phyloP scores from a whole-genome alignment of 2,888 invertebrate genomes.

The Lathronympha strigana region DNA sequence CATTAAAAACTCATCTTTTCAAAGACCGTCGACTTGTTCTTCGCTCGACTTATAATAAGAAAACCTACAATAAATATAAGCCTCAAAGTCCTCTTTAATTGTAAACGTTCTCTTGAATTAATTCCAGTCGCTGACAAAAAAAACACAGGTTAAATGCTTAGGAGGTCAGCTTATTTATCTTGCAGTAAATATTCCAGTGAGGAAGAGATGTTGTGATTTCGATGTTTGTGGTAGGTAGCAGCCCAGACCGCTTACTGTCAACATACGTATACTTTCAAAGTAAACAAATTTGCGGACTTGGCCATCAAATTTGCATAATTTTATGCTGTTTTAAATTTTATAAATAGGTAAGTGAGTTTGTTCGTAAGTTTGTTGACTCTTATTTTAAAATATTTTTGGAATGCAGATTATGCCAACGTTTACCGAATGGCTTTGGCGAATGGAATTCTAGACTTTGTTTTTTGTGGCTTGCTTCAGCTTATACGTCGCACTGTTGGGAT shows the following conservation, averaged over 20 bases:
- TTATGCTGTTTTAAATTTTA: slow-evolving; percentile 2
- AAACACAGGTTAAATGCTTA: neutral
- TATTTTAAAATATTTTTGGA: neutral
- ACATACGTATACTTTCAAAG: neutral
- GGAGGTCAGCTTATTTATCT: no score
- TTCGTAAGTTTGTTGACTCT: neutral
- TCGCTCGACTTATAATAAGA: neutral
- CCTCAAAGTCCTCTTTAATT: slow-evolving; percentile 23
- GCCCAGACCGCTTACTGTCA: slow-evolving; percentile 2
- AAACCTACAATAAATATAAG: slow-evolving; percentile 20
- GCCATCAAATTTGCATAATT: slow-evolving; percentile 28
- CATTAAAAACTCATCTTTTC: neutral
- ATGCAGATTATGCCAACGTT: neutral
- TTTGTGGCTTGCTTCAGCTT: no score
- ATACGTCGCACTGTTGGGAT: no score
- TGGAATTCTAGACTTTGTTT: no score
- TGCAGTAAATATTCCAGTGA: no score
- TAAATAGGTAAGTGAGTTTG: neutral
- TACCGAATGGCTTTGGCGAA: no score
- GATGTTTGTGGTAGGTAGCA: no score
- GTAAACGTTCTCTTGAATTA: neutral
- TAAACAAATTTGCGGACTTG: slow-evolving; percentile 27
- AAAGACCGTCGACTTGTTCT: neutral
- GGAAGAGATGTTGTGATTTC: no score
- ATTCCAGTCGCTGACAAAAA: neutral